phyloP scores from a whole-genome alignment of 1,140 invertebrate genomes.

The Pseudobourletiella spinata region DNA sequence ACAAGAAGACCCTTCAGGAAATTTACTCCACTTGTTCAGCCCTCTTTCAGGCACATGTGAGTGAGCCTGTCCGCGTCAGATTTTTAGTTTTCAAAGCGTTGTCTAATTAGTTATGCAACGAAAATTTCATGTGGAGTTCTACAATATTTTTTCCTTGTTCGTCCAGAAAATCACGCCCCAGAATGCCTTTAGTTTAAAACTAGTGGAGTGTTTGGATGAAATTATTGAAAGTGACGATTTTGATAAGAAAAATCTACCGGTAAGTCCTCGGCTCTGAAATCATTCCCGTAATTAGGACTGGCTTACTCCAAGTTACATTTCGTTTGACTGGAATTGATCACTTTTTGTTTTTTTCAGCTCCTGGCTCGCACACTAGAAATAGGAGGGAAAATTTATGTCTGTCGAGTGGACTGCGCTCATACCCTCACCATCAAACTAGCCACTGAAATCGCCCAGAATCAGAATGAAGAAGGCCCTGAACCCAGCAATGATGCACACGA shows the following conservation, averaged over 20 bases:
- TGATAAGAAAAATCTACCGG: constrained; percentile 20
- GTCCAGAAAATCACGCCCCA: constrained; percentile 22
- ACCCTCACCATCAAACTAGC: constrained; percentile 23
- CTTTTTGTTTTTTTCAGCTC: background rate
- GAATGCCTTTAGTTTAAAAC: constrained; percentile 24
- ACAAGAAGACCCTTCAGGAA: background rate
- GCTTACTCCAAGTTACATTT: background rate
- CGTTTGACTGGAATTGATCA: background rate
- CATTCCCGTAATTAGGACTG: too few species aligned
- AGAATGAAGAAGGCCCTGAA: constrained; percentile 6
- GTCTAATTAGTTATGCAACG: too few species aligned
- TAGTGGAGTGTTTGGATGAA: constrained; percentile 21
- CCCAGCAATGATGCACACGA: background rate
- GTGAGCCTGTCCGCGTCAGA: too few species aligned
- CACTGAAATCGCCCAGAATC: constrained; percentile 10
- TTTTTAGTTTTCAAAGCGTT: too few species aligned
- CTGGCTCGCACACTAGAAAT: constrained; percentile 28
- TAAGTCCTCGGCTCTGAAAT: background rate
- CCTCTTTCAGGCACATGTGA: constrained; percentile 1
- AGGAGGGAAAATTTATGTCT: constrained; percentile 30
- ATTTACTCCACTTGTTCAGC: constrained; percentile 3
- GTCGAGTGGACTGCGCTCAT: constrained; percentile 29
- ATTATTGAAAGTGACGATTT: constrained; percentile 18
- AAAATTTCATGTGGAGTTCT: too few species aligned
- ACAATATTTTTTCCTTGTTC: background rate